Evolutionary conservation across 2,888 invertebrate genomes (phyloP), one percentile per base, ranked within the genome.

Genomic region (Microchrysa polita): DNA sequence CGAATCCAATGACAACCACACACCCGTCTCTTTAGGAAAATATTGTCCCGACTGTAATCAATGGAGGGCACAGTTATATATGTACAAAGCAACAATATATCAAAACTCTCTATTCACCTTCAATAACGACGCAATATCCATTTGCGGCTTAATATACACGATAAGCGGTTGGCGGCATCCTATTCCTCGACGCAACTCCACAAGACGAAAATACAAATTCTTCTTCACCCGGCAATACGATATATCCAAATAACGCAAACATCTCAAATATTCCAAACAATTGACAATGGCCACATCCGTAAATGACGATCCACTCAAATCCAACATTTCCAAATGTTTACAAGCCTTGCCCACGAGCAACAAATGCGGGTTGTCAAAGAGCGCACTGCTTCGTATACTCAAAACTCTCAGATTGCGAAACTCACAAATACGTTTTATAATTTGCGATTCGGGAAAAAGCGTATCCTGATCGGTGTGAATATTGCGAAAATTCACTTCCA

Each of bases 241-340:
- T 14, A 65, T 48, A 22, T 65, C 65, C 16, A 65, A 65, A 48
- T 44, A 20, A 2, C 48, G 65, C 14, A 65, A 14, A 10, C 34
- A 14, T 22, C 7, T 7, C 22, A 65, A 65, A 48, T 22, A n/a
- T 14, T 48, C 48, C 20, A 42, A 14, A 20, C 20, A 44, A 2
- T n/a, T 16, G 18, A 44, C 20, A 65, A 65, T 44, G 2, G 44
- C 42, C 14, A 48, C 12, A 48, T 65, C 65, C 1, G 22, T 7
- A 20, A 65, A 44, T 18, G 44, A 20, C 14, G 65, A 48, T 22
- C 65, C 48, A 14, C 44, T 20, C 2, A 65, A 12, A 65, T 65
- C 65, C 14, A 65, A 48, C 65, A 65, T 20, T 65, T 65, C 65
- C 20, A 65, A 10, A 20, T 20, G 44, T 65, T 5, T 44, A 12